Evolutionary conservation across 2,888 invertebrate species (phyloP), one percentile per base, ranked within the genome.

Genomic region (Baronia brevicornis): DNA sequence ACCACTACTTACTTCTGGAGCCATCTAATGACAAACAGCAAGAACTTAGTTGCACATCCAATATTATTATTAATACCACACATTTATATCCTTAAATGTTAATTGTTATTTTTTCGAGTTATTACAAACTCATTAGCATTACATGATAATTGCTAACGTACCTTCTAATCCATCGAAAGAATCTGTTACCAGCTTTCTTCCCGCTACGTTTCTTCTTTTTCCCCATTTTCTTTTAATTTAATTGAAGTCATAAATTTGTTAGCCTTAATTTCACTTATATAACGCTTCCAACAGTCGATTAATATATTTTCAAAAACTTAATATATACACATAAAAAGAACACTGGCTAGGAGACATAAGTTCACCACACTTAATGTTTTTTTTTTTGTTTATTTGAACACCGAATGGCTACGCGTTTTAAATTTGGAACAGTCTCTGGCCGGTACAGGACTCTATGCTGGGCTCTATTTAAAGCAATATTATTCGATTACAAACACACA

Each of bases 131-230:
- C 10, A 15, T 2, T 2, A n/a, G 4, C 14, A 24, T 32, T 23
- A 13, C 11, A 10, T 25, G 7, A 20, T 8, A 9, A 19, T 15
- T 36, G n/a, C n/a, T n/a, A n/a, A n/a, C 26, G 58, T 80, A 84
- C 82, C 84, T 84, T 70, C 65, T 63, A 38, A 84, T 82, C 82
- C 84, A 84, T 24, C 84, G 70, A 48, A 84, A 82, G 56, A 84
- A 84, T 41, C 80, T 59, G 54, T 72, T 79, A 7, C 77, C 73
- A 20, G 67, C 63, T 49, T 65, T 77, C 47, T 71, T 79, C 6
- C 58, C 68, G 46, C 47, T 69, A 56, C 66, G 69, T 67, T 79
- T 84, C 70, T 79, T 82, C 66, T 80, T 82, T 45, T 80, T 82
- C 42, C 80, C 80, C 82, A 84, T 84, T 62, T 57, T 66, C 50